Conservation (phyloP, 2,888 invertebrate species). For the Glyphotaelius pellucidus region DNA sequence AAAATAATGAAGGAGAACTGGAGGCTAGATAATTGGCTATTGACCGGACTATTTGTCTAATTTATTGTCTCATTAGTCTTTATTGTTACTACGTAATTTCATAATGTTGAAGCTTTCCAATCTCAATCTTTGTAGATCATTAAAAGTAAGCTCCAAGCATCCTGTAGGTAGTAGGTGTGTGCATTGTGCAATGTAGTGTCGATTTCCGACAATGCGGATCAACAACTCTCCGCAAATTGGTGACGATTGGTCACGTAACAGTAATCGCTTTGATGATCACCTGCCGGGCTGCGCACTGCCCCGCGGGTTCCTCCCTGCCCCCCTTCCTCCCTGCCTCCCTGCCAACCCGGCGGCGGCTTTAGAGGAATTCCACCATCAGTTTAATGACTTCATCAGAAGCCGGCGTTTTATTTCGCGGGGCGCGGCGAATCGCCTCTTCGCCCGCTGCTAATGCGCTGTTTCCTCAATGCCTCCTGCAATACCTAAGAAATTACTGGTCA, state of each 20-base stretch:
- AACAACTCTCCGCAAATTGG: not conserved
- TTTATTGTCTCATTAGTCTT: not conserved
- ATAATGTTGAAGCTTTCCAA: not conserved
- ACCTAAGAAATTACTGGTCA: not conserved
- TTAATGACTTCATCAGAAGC: constrained; percentile 47
- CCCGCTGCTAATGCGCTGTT: constrained; percentile 34
- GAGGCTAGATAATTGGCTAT: not conserved
- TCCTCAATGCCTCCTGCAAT: not conserved
- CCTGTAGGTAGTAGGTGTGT: not conserved
- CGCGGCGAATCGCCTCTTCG: constrained; percentile 15
- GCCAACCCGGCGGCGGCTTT: constrained; percentile 13
- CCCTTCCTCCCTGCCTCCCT: too few species aligned
- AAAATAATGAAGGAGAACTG: too few species aligned
- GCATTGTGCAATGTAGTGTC: not conserved
- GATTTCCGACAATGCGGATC: constrained; percentile 28
- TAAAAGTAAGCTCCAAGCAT: not conserved
- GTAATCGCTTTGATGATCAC: constrained; percentile 34
- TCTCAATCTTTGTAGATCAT: not conserved
- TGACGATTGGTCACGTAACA: constrained; percentile 44
- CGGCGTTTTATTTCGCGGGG: not conserved
- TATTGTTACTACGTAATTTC: not conserved
- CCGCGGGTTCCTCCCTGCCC: not conserved
- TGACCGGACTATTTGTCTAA: not conserved
- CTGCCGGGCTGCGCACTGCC: not conserved
- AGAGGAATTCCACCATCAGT: constrained; percentile 35